Base-by-base conservation (phyloP, 2,888 invertebrate genomes). In the Prenolepis imparis region DNA sequence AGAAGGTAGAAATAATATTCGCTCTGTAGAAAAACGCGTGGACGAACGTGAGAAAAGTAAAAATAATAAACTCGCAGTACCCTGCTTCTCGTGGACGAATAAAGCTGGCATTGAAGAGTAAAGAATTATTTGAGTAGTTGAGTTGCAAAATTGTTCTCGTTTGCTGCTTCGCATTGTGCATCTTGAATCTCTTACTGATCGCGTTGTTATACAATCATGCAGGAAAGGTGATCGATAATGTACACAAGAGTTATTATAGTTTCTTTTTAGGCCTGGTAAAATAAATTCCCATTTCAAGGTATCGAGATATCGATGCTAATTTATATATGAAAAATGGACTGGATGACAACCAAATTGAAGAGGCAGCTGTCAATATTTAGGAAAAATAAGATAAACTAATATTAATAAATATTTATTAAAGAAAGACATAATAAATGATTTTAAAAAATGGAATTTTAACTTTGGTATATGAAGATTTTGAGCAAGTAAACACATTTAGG, bases 251-350 rank as follows among this genome's bases (percentile, higher is more conserved):
- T 48, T 48, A n/a, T n/a, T n/a, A n/a, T n/a, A 70, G 9, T 59
- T 41, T 72, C n/a, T 78, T 59, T 78, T 72, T 78, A 78, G 78
- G 78, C 78, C 78, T 78, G 72, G 11, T 44, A 72, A 70, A 72
- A 78, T 32, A 59, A 77, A 59, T 48, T 72, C 3, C n/a, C 59
- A 67, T 41, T 59, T 78, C 32, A 59, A 68, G 15, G 2, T 52
- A 52, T 52, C n/a, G 68, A 11, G 36, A 28, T 39, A 52, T 28
- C 28, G 39, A 78, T 59, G 72, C 59, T 78, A 72, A 70, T 70
- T 70, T n/a, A 41, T 32, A 52, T 52, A 70, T 41, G 21, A 21
- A 78, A 68, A 59, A 44, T 78, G 41, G 11, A 80, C 44, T 59
- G 41, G 70, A 44, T 24, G n/a, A 44, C 59, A 80, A 80, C 21